phyloP scores from a whole-genome alignment of 2,113 vertebrate genomes.

The Ibidorhyncha struthersii region DNA sequence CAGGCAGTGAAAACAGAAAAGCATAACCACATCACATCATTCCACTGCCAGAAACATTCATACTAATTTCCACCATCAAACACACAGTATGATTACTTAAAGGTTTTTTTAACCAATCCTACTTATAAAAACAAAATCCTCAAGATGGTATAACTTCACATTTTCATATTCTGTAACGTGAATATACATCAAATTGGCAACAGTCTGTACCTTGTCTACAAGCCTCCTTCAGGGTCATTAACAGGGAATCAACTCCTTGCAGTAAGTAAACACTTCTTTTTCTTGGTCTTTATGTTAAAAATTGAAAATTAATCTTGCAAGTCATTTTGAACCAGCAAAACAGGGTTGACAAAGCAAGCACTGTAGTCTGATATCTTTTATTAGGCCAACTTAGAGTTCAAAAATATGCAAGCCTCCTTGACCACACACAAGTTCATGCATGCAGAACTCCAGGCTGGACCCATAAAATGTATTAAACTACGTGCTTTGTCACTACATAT shows the following conservation, averaged over 20 bases:
- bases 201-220: constrained; percentile 52
- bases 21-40: constrained; percentile 44
- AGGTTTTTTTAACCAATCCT: constrained; percentile 34
- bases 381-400: constrained; percentile 63
- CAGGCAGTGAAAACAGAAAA: constrained; percentile 57
- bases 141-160: constrained; percentile 27
- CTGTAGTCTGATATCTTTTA: constrained; percentile 67
- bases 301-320: constrained; percentile 68
- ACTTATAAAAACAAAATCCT: constrained; percentile 51
- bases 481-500: constrained; percentile 31
- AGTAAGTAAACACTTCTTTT: constrained; percentile 57
- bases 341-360: constrained; percentile 65
- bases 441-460: constrained; percentile 12
- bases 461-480: constrained; percentile 45
- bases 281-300: constrained; percentile 65
- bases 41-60: constrained; percentile 49
- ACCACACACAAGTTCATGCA: constrained; percentile 41
- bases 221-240: constrained; percentile 32
- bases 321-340: constrained; percentile 53
- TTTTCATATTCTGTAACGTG: constrained; percentile 40
- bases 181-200: constrained; percentile 45
- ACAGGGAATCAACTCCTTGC: constrained; percentile 48
- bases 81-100: constrained; percentile 30
- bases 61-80: constrained; percentile 66
- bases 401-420: constrained; percentile 55